Percentiles rank a stretch among this genome's conserved stretches.
Conservation (phyloP, 2,888 invertebrate species). For the Oscheius sp. region DNA sequence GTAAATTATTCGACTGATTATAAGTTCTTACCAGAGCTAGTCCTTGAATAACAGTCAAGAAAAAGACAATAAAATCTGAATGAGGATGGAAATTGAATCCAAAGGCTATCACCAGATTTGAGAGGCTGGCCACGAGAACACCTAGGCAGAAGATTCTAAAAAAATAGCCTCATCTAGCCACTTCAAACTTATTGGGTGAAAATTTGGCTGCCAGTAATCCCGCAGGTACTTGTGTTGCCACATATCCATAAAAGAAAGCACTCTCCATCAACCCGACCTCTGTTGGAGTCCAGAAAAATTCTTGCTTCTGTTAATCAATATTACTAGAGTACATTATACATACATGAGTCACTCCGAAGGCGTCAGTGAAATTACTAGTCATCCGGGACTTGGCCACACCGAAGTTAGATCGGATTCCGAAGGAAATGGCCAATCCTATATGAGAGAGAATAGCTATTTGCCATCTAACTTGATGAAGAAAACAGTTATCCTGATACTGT, state of each 20-base stretch:
- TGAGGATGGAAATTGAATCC: constrained; percentile 78
- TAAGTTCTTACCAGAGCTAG: constrained; percentile 77
- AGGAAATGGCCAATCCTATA: constrained; percentile 60
- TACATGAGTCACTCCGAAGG: constrained; percentile 53
- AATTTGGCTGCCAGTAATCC: constrained; percentile 94
- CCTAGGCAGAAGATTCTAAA: constrained; percentile 90
- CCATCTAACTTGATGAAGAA: constrained; percentile 65
- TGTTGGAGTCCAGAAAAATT: constrained; percentile 59
- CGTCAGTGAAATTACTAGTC: constrained; percentile 70
- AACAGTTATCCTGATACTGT: constrained; percentile 71
- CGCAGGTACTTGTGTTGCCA: constrained; percentile 95
- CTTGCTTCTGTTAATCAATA: constrained; percentile 40
- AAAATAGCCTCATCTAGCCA: no score
- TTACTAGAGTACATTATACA: neutral
- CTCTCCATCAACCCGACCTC: constrained; percentile 85
- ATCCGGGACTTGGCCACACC: constrained; percentile 87
- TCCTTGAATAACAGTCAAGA: constrained; percentile 90
- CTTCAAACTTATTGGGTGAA: constrained; percentile 90
- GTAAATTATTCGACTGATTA: constrained; percentile 38
- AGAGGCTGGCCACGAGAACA: constrained; percentile 86
- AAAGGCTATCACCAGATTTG: constrained; percentile 91
- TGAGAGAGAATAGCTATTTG: constrained; percentile 73
- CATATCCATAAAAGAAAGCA: constrained; percentile 97
- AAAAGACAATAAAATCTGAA: constrained; percentile 82
- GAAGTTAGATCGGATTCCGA: constrained; percentile 79